phyloP scores from a whole-genome alignment of 2,113 vertebrate genomes.

The Ciconia stormi region DNA sequence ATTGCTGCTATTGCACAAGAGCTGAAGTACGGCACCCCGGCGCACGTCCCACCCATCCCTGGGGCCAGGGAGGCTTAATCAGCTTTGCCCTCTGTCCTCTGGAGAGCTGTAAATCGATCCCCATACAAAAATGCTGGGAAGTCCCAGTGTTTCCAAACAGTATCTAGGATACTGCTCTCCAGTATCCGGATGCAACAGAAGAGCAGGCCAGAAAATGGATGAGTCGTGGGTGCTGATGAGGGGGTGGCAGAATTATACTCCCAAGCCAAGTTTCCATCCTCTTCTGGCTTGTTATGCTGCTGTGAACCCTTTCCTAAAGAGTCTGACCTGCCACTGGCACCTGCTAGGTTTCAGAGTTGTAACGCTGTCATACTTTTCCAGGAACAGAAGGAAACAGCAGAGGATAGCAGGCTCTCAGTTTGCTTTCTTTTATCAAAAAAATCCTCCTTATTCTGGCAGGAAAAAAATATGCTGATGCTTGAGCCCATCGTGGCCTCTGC shows the following conservation, averaged over 20 bases:
- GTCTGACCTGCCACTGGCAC: neutral
- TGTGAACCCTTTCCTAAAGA: neutral
- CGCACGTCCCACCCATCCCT: neutral
- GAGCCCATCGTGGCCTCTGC: neutral
- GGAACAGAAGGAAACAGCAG: neutral
- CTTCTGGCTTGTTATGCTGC: neutral
- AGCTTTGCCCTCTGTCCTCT: neutral
- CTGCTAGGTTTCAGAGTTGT: neutral
- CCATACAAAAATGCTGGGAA: conserved; percentile 30
- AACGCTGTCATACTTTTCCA: neutral
- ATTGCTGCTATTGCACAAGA: conserved; percentile 98
- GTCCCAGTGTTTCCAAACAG: conserved; percentile 35
- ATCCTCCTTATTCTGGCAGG: neutral
- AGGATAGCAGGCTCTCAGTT: neutral
- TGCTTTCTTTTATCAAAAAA: neutral
- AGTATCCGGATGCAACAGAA: neutral
- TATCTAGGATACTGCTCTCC: conserved; percentile 43
- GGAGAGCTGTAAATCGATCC: neutral
- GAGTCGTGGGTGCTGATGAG: neutral
- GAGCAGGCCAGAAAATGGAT: neutral
- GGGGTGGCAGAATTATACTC: neutral
- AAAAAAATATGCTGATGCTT: neutral
- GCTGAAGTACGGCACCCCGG: conserved; percentile 84
- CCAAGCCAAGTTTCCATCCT: neutral
- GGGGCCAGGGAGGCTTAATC: neutral